phyloP scores from a whole-genome alignment of 2,888 invertebrate species.

The Eugnorisma glareosa region DNA sequence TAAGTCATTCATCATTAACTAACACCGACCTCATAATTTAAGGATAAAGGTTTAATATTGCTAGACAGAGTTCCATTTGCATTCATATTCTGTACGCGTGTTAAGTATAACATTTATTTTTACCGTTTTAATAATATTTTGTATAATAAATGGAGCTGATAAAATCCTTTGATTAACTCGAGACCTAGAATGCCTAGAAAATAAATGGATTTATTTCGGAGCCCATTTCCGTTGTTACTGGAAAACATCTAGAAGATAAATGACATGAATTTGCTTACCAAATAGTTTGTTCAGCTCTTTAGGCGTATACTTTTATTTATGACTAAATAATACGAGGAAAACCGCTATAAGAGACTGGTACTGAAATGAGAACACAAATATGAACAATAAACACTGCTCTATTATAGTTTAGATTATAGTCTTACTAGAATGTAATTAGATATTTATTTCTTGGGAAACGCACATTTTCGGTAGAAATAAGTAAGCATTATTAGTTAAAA shows the following conservation, averaged over 20 bases:
- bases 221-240: constrained; percentile 32
- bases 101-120: background rate
- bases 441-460: constrained; percentile 5
- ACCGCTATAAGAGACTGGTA: background rate
- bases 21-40: constrained; percentile 32
- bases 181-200: constrained; percentile 21
- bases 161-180: constrained; percentile 15
- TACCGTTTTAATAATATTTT: background rate
- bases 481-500: background rate
- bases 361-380: constrained; percentile 17
- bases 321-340: constrained; percentile 2
- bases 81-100: background rate
- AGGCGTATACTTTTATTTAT: constrained; percentile 13
- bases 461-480: background rate
- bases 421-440: background rate
- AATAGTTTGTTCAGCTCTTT: constrained; percentile 33
- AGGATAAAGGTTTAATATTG: background rate
- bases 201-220: constrained; percentile 45
- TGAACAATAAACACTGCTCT: background rate
- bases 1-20: constrained; percentile 15
- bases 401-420: background rate
- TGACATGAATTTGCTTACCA: constrained; percentile 36
- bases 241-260: constrained; percentile 33
- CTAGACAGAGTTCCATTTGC: constrained; percentile 12
- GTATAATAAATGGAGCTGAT: background rate